A percentile compares a stretch with the other conserved stretches of the same genome.
Conservation (phyloP, 2,113 vertebrate genomes). For the Lathamus discolor region DNA sequence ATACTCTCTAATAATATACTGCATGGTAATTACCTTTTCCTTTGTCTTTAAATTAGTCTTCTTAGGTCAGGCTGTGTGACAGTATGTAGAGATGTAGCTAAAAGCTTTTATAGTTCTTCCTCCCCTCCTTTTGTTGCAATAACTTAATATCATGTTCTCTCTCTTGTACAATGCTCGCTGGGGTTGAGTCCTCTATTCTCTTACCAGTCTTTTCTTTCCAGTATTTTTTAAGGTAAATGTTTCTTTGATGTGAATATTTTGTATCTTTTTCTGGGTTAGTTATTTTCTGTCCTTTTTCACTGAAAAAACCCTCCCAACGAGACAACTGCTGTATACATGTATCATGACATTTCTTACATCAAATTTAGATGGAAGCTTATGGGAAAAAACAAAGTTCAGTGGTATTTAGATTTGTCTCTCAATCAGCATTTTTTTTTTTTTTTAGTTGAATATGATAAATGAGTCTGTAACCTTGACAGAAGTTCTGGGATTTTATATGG, state of each 20-base stretch:
- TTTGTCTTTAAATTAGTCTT: not conserved
- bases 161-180: not conserved
- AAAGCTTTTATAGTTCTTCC: not conserved
- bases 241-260: not conserved
- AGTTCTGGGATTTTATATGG: not conserved
- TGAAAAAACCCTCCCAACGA: not conserved
- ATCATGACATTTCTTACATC: not conserved
- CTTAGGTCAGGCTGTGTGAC: not conserved
- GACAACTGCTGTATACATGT: not conserved
- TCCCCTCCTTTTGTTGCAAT: rapidly evolving
- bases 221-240: not conserved
- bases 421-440: not conserved
- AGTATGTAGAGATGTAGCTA: not conserved
- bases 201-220: not conserved
- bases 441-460: not conserved
- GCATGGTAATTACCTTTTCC: not conserved
- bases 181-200: not conserved
- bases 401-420: not conserved
- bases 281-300: not conserved
- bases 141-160: not conserved
- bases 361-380: not conserved
- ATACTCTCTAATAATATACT: not conserved
- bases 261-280: not conserved
- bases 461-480: not conserved
- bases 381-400: not conserved